These are phyloP conservation scores for Actenoides lindsayi DNA, from an alignment of 2,113 vertebrate genomes.

Conservation along the genomic window DNA sequence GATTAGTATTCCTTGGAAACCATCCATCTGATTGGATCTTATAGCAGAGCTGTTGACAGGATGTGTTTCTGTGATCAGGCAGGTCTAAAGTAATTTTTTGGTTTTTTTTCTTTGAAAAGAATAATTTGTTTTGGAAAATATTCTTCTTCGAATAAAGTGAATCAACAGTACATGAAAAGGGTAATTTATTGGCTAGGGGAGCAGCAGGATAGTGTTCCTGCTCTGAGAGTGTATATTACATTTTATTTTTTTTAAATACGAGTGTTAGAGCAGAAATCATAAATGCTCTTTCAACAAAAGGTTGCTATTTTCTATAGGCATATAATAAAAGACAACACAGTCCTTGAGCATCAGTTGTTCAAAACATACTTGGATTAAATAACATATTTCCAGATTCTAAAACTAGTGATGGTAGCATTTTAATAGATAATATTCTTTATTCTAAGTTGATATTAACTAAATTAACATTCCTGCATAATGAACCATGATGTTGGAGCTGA, in stretches of 20 bases:
- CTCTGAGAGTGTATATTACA: background rate
- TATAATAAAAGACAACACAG: background rate
- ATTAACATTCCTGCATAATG: background rate
- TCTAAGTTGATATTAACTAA: background rate
- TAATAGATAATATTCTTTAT: background rate
- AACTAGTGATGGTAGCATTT: background rate
- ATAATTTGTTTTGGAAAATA: constrained; percentile 7
- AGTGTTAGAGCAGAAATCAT: background rate
- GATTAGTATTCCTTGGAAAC: constrained; percentile 57
- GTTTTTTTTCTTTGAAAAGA: background rate
- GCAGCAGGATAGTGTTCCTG: background rate
- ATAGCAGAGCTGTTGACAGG: constrained; percentile 13
- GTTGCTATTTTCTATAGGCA: background rate
- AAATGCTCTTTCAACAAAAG: background rate
- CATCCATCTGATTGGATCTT: background rate
- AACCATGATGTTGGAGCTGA: background rate
- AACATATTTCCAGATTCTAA: background rate
- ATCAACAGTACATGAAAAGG: background rate
- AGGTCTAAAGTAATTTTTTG: background rate
- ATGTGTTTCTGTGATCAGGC: constrained; percentile 26
- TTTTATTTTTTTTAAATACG: background rate
- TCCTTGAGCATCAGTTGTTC: background rate
- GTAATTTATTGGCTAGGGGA: background rate
- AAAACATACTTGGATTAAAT: background rate
- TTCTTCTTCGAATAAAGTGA: constrained; percentile 4